A percentile compares a stretch with the other conserved stretches of the same genome.
Evolutionary conservation across 2,113 vertebrate species (phyloP).

Genomic region (Cacatua alba): DNA sequence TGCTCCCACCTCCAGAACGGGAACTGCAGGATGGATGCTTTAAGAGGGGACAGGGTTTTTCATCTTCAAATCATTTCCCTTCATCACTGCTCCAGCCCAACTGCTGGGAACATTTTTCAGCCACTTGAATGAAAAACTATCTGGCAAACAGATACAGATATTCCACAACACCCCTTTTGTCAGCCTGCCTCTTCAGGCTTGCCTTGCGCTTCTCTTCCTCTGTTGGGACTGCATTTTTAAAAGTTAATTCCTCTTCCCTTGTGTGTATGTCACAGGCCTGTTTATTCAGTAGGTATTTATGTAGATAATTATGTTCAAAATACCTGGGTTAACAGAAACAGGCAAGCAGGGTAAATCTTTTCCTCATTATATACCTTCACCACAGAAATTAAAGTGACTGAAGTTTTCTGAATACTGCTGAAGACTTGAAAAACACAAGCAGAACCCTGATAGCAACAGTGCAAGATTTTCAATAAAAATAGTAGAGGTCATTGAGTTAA

Average conservation of each 20-base stretch:
- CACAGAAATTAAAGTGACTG: neutral
- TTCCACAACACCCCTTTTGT: neutral
- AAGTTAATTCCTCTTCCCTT: neutral
- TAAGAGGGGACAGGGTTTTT: neutral
- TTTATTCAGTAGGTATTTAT: neutral
- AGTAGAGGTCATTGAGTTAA: neutral
- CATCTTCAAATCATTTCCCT: neutral
- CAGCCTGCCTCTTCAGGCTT: neutral
- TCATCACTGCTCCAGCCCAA: neutral
- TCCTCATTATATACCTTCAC: neutral
- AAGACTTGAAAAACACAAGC: neutral
- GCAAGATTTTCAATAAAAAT: neutral
- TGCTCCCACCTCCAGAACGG: neutral
- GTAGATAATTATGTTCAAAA: neutral
- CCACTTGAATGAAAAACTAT: neutral
- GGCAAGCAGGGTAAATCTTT: neutral
- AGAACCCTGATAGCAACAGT: neutral
- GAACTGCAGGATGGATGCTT: neutral
- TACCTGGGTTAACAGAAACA: neutral
- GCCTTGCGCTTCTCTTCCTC: neutral
- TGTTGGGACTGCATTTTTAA: neutral
- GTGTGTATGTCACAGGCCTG: neutral
- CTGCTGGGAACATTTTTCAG: neutral
- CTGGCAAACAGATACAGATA: neutral
- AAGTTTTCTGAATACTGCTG: neutral